A percentile compares a stretch with the other conserved stretches of the same genome.
Evolutionary conservation across 2,113 vertebrate genomes (phyloP).

Genomic region (Oreochromis niloticus): DNA sequence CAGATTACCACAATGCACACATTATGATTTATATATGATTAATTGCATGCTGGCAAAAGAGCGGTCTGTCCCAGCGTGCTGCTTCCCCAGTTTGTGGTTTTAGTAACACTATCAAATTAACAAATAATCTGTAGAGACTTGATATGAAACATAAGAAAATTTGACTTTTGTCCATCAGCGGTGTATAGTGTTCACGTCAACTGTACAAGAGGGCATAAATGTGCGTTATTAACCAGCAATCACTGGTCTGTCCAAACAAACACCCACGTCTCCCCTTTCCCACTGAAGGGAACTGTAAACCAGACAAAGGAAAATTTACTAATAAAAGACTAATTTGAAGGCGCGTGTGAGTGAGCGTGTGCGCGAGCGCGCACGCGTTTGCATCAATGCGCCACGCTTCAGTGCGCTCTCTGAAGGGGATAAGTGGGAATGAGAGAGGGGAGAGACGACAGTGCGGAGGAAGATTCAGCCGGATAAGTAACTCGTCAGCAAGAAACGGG

Average conservation of each 20-base stretch:
- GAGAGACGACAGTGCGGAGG: constrained; percentile 39
- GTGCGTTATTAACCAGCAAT: neutral
- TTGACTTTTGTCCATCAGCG: neutral
- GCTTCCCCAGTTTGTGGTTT: neutral
- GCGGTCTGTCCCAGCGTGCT: neutral
- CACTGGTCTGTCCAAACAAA: neutral
- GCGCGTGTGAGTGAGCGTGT: neutral
- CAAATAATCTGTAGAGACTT: neutral
- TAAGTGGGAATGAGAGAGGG: constrained; percentile 57
- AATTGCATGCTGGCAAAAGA: neutral
- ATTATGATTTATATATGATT: neutral
- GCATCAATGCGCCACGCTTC: constrained; percentile 50
- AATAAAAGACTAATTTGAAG: neutral
- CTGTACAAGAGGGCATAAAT: neutral
- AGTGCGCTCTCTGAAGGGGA: constrained; percentile 45
- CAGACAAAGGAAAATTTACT: neutral
- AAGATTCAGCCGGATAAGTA: constrained; percentile 31
- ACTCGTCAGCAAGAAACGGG: neutral
- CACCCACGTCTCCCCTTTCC: neutral
- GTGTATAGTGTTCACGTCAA: neutral
- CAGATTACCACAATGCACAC: neutral
- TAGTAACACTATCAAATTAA: neutral
- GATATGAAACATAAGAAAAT: neutral
- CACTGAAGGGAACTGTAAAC: neutral
- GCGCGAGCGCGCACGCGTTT: constrained; percentile 23